Base-by-base conservation (phyloP, 2,888 invertebrate species). In the Nemapogon koenigi region DNA sequence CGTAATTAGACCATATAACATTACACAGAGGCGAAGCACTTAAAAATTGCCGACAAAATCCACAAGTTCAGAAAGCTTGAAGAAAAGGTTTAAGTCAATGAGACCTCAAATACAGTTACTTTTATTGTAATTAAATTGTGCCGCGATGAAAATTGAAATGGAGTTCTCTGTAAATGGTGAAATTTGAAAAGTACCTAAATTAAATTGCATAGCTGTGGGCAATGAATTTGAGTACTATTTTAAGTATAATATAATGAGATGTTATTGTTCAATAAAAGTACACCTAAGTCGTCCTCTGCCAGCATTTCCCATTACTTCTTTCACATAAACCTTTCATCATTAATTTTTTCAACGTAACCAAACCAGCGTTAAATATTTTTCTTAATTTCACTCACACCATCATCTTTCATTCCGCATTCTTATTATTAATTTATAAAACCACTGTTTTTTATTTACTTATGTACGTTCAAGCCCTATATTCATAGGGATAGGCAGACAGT, bases 1-100 rank as follows among this genome's bases (percentile, higher is more conserved):
- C 28, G 37, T 38, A 35, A 41, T 41, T 41, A 41, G 29, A 25
- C 29, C 33, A 38, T 35, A 36, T 40, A 35, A 33, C 38, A 38
- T 41, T 41, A 38, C 29, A 18, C 25, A 11, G 37, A 22, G 31
- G 26, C 30, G 32, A 18, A 17, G 37, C 37, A 37, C 37, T 37
- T 37, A 37, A 37, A 37, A 37, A 28, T n/a, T n/a, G 37, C 16
- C 27, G 28, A 31, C 37, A 16, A 17, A 37, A 28, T 17, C 37
- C 11, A 28, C 16, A 28, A 16, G 10, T 18, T 4, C 10, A 32
- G 14, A 31, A 31, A 31, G 16, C 16, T 14, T 19, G 33, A 19
- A 33, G 33, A 33, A 33, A 33, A 33, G 33, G 33, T 33, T 33
- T 28, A 28, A 28, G 28, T 28, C 33, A 33, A 33, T 33, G 33